Percentiles rank a stretch among this genome's conserved stretches.
Evolutionary conservation across 35 echinoderm and acorn worm genomes (phyloP).

Genomic region (Lytechinus pictus): DNA sequence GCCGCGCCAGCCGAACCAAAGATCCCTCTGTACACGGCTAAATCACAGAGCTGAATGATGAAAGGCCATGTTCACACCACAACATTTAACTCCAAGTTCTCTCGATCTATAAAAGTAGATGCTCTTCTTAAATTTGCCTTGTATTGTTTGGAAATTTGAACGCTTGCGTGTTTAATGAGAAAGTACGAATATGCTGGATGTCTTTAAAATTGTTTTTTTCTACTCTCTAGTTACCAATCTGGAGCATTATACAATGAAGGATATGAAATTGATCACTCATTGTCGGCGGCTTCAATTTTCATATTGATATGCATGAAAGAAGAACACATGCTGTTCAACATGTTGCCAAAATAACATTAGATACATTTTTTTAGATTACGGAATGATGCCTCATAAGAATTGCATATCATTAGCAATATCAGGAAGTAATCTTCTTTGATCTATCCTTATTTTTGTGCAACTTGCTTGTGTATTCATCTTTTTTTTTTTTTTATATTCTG

Average conservation of each 20-base stretch:
- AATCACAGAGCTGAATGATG: neutral
- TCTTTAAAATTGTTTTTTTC: neutral
- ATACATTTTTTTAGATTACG: neutral
- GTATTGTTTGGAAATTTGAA: neutral
- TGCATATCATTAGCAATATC: no score
- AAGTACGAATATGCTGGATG: neutral
- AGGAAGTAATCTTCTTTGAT: no score
- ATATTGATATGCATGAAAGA: neutral
- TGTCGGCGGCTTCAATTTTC: neutral
- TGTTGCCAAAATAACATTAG: neutral
- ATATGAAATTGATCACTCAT: neutral
- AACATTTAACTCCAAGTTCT: neutral
- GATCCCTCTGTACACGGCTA: slow-evolving; percentile 7
- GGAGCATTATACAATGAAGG: neutral
- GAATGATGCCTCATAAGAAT: no score
- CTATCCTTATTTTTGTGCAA: no score
- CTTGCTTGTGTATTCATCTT: no score
- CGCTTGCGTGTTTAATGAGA: neutral
- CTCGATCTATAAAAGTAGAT: neutral
- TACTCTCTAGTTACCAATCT: neutral
- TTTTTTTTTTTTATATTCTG: no score
- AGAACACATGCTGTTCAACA: neutral
- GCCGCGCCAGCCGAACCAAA: neutral
- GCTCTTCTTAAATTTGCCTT: neutral
- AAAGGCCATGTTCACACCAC: neutral